phyloP scores from a whole-genome alignment of 2,888 invertebrate genomes.

The Arrhopalites spinosus region DNA sequence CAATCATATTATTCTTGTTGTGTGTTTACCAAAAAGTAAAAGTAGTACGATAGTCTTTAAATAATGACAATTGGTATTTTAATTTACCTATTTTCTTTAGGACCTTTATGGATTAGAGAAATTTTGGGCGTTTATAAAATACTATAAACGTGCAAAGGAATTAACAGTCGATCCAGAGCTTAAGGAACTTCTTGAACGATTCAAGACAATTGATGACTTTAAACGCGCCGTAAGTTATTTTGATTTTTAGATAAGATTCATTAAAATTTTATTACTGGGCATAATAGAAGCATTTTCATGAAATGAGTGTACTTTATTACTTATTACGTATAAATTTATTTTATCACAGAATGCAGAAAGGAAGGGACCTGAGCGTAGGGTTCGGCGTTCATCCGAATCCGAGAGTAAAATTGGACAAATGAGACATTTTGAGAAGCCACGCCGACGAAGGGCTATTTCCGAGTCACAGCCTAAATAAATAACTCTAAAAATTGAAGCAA shows the following conservation, averaged over 20 bases:
- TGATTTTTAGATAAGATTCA: neutral
- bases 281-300: too few relatives aligned
- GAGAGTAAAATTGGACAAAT: conserved; percentile 31
- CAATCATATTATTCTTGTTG: conserved; percentile 61
- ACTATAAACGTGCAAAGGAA: conserved; percentile 81
- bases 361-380: conserved; percentile 24
- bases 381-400: conserved; percentile 35
- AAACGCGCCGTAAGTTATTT: conserved; percentile 52
- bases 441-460: conserved; percentile 35
- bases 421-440: conserved; percentile 16
- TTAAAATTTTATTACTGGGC: too few relatives aligned
- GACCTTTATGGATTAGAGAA: conserved; percentile 91
- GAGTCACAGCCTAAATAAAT: conserved; percentile 27
- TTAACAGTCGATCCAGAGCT: conserved; percentile 76
- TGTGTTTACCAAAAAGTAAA: too few relatives aligned
- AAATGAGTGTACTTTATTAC: too few relatives aligned
- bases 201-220: conserved; percentile 88
- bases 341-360: conserved; percentile 38
- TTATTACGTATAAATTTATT: too few relatives aligned
- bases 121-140: conserved; percentile 98
- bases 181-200: conserved; percentile 73
- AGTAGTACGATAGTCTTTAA: too few relatives aligned
- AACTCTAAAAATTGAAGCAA: neutral
- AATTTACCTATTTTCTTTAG: too few relatives aligned
- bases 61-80: too few relatives aligned